Evolutionary conservation across 1,140 invertebrate genomes (phyloP).

Genomic region (Bombus balteatus): DNA sequence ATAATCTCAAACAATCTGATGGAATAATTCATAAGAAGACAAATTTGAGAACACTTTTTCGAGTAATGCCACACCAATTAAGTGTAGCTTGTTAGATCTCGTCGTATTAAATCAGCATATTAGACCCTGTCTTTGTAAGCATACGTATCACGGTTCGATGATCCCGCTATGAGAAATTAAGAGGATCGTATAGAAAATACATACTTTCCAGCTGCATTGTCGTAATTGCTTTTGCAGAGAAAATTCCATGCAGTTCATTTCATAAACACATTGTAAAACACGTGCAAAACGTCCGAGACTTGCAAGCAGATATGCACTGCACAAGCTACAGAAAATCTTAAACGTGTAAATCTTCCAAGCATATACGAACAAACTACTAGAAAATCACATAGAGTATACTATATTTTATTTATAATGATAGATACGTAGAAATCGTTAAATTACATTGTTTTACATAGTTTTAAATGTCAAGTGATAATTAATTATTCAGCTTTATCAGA

Average conservation of each 20-base stretch:
- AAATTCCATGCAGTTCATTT: neutral
- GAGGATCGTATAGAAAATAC: slow-evolving; percentile 13
- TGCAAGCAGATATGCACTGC: neutral
- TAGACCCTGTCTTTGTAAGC: neutral
- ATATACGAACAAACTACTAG: neutral
- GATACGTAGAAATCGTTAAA: neutral
- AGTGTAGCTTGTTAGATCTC: neutral
- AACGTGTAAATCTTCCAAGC: neutral
- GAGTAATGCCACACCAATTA: neutral
- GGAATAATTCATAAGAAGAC: neutral
- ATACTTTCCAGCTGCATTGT: slow-evolving; percentile 18
- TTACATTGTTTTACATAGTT: neutral
- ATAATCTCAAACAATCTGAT: no score
- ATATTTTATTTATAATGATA: neutral
- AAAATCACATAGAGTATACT: neutral
- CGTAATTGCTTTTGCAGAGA: neutral
- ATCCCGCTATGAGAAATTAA: slow-evolving; percentile 5
- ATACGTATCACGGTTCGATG: slow-evolving; percentile 6
- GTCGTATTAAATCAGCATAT: neutral
- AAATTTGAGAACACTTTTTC: slow-evolving; percentile 9
- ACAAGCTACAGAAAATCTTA: neutral
- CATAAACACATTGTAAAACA: neutral
- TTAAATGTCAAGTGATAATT: neutral
- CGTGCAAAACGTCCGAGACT: neutral
- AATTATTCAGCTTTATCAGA: neutral